Conservation (phyloP, 2,888 invertebrate species). For the Patella depressa region DNA sequence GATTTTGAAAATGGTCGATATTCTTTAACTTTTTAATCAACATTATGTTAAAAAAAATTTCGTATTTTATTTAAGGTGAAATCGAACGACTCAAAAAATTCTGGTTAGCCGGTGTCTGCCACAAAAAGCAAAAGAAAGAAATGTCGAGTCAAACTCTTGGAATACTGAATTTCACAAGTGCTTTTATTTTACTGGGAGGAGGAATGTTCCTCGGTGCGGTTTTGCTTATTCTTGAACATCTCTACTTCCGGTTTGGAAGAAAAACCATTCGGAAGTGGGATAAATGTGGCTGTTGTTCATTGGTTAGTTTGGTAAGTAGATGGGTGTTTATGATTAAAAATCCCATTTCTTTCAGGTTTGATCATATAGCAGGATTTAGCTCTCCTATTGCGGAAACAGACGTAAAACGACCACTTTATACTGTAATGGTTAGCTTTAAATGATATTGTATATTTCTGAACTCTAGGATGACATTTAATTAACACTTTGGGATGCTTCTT, state of each 20-base stretch:
- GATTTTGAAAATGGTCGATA: no score
- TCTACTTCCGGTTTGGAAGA: conserved; percentile 88
- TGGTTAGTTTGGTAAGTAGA: conserved; percentile 90
- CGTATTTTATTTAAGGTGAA: conserved; percentile 78
- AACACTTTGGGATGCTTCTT: no score
- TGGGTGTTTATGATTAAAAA: no score
- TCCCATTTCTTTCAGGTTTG: no score
- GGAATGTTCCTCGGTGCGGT: conserved; percentile 92
- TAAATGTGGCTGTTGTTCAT: conserved; percentile 90
- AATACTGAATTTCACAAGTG: conserved; percentile 92
- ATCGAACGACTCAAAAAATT: conserved; percentile 90
- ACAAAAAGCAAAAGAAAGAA: conserved; percentile 82
- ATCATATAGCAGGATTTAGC: no score
- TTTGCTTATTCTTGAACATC: conserved; percentile 89
- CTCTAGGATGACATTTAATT: no score
- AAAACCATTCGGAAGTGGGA: conserved; percentile 73
- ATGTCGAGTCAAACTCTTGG: conserved; percentile 79
- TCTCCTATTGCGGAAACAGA: no score
- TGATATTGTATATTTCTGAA: no score
- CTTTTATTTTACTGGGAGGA: conserved; percentile 94
- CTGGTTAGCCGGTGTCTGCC: conserved; percentile 97
- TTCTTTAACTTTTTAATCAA: no score
- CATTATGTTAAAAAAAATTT: neutral
- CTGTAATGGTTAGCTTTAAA: no score
- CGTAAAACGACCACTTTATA: no score